These are phyloP conservation scores for Percopsis omiscomaycus DNA, from an alignment of 2,797 vertebrate genomes.

Conservation along the genomic window DNA sequence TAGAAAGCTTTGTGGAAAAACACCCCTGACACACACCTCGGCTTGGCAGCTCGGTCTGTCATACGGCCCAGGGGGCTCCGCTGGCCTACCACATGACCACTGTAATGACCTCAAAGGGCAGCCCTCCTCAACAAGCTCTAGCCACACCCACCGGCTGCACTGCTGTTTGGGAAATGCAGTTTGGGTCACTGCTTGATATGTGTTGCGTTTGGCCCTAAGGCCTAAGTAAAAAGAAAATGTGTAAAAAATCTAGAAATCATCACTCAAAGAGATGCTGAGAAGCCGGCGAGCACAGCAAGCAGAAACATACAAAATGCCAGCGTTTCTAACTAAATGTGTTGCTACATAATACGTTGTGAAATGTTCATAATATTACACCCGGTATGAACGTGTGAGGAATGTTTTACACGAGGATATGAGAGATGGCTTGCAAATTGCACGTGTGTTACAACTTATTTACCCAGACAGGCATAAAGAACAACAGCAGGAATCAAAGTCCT, in stretches of 20 bases:
- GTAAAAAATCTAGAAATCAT: conserved; percentile 33
- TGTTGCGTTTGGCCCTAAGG: conserved; percentile 55
- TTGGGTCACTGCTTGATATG: conserved; percentile 61
- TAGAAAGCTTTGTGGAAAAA: conserved; percentile 86
- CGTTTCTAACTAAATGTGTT: conserved; percentile 23
- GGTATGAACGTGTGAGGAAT: conserved; percentile 36
- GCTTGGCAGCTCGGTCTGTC: conserved; percentile 79
- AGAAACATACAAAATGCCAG: conserved; percentile 27
- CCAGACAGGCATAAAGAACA: conserved; percentile 22
- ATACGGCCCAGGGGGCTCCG: conserved; percentile 76
- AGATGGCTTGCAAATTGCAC: conserved; percentile 10
- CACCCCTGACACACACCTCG: conserved; percentile 83
- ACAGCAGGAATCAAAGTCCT: conserved; percentile 25
- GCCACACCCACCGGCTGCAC: conserved; percentile 62
- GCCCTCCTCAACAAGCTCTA: conserved; percentile 65
- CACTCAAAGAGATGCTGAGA: conserved; percentile 49
- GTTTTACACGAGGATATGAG: conserved; percentile 17
- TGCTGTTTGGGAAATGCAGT: conserved; percentile 67
- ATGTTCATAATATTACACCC: conserved; percentile 33
- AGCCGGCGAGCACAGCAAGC: conserved; percentile 22
- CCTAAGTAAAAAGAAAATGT: conserved; percentile 25
- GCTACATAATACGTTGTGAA: conserved; percentile 23
- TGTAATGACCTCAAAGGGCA: conserved; percentile 79
- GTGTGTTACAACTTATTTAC: conserved; percentile 23
- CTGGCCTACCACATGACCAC: conserved; percentile 75